Evolutionary conservation across 2,888 invertebrate genomes (phyloP).

Genomic region (Mythimna loreyi): DNA sequence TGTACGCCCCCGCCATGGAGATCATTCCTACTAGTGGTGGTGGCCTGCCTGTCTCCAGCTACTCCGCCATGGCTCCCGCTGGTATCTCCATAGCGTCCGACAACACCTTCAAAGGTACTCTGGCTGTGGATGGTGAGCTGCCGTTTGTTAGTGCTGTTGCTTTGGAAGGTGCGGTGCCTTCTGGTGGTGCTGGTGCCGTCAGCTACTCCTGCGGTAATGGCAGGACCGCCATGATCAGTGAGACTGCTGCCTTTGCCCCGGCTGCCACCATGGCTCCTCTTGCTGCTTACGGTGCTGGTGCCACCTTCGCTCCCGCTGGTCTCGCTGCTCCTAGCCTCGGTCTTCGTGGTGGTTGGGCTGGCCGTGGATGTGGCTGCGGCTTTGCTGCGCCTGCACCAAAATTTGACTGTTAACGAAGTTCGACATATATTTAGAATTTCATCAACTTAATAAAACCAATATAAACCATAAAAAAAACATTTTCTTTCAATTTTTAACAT

Average conservation of each 20-base stretch:
- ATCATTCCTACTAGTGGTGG: conserved; percentile 49
- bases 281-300: conserved; percentile 11
- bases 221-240: conserved; percentile 61
- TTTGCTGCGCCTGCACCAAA: too few relatives aligned
- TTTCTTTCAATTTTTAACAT: too few relatives aligned
- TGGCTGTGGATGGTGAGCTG: conserved; percentile 70
- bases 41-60: conserved; percentile 40
- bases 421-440: too few relatives aligned
- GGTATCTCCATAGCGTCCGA: conserved; percentile 57
- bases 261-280: conserved; percentile 53
- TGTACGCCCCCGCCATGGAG: conserved; percentile 18
- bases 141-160: conserved; percentile 72
- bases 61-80: conserved; percentile 15
- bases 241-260: conserved; percentile 11
- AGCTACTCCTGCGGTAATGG: conserved; percentile 74
- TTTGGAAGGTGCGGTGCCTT: conserved; percentile 72
- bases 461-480: too few relatives aligned
- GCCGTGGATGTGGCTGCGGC: conserved; percentile 19
- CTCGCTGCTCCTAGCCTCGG: conserved; percentile 6
- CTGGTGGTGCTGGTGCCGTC: conserved; percentile 72
- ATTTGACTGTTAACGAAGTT: background rate
- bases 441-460: too few relatives aligned
- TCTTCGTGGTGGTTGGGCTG: background rate
- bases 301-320: conserved; percentile 23
- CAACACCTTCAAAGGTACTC: conserved; percentile 52